Conservation (phyloP, 1,140 invertebrate genomes). For the Trichonephila clavipes region DNA sequence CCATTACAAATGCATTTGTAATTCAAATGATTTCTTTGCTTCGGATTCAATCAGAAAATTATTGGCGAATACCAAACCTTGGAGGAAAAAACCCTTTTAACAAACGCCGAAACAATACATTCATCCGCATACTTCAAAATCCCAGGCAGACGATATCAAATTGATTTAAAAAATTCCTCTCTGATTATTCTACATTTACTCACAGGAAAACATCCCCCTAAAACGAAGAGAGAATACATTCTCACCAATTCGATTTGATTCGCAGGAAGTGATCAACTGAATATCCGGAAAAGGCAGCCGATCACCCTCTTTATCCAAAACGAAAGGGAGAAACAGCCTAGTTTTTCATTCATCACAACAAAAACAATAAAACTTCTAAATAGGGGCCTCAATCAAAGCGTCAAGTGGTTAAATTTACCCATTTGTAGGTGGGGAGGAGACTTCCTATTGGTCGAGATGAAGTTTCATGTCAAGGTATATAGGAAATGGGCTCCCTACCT, state of each 20-base stretch:
- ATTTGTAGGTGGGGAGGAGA: background rate
- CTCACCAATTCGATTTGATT: background rate
- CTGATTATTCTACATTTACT: background rate
- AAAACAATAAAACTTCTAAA: conserved; percentile 25
- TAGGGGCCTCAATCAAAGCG: conserved; percentile 32
- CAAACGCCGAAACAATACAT: background rate
- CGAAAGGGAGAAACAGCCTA: background rate
- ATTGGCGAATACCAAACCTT: too few relatives aligned
- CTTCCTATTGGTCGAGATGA: conserved; percentile 47
- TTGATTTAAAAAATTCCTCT: background rate
- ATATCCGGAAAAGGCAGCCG: conserved; percentile 26
- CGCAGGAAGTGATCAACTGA: background rate
- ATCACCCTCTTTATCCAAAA: conserved; percentile 37
- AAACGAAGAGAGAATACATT: background rate
- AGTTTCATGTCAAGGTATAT: conserved; percentile 66
- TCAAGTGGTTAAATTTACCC: conserved; percentile 68
- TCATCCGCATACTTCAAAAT: background rate
- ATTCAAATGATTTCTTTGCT: too few relatives aligned
- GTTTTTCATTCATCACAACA: background rate
- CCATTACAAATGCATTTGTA: too few relatives aligned
- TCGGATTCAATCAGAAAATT: too few relatives aligned
- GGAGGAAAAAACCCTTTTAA: too few relatives aligned
- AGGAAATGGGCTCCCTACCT: conserved; percentile 43
- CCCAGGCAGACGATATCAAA: background rate
- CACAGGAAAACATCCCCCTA: background rate